A percentile compares a stretch with the other conserved stretches of the same genome.
Evolutionary conservation across 1,140 invertebrate species (phyloP).

Genomic region (Potamilus streckersoni): DNA sequence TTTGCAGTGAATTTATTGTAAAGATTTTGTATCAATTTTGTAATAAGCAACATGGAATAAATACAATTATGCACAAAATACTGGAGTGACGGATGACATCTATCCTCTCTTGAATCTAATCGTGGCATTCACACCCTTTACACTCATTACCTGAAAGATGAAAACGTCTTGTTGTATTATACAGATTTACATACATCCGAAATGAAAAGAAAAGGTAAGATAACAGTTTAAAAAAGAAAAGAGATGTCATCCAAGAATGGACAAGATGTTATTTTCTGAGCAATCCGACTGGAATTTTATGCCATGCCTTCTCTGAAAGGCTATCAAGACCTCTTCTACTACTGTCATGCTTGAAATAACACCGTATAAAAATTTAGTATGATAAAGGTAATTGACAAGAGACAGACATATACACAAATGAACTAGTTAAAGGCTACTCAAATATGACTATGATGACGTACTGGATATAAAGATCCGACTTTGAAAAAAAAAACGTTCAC

Average conservation of each 20-base stretch:
- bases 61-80: too few relatives aligned
- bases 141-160: slow-evolving; percentile 22
- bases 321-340: neutral
- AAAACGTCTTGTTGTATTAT: neutral
- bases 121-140: slow-evolving; percentile 17
- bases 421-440: too few relatives aligned
- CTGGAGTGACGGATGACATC: too few relatives aligned
- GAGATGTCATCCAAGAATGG: too few relatives aligned
- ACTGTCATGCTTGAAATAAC: neutral
- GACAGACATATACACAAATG: too few relatives aligned
- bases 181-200: neutral
- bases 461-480: neutral
- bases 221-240: too few relatives aligned
- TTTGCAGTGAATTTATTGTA: too few relatives aligned
- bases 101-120: slow-evolving; percentile 26
- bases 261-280: neutral
- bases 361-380: neutral
- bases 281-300: neutral
- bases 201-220: neutral
- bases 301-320: neutral
- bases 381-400: too few relatives aligned
- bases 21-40: too few relatives aligned
- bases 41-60: too few relatives aligned
- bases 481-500: neutral
- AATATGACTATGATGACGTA: too few relatives aligned